phyloP scores from a whole-genome alignment of 2,888 invertebrate genomes.

The Ophion ellenae region DNA sequence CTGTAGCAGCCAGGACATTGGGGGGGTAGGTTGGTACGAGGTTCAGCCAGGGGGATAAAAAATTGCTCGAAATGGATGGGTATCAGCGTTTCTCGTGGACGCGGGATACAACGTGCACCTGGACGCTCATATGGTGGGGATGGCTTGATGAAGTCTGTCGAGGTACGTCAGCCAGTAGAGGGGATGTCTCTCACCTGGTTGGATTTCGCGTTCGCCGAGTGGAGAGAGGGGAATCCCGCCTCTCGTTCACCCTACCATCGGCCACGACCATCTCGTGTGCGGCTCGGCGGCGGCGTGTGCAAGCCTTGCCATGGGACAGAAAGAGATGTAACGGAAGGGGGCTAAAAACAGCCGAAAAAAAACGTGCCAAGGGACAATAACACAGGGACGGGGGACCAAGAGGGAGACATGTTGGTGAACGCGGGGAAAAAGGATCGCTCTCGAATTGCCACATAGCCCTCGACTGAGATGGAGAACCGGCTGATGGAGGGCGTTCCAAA shows the following conservation, averaged over 20 bases:
- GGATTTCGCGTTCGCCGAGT: constrained; percentile 30
- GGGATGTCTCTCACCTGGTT: constrained; percentile 54
- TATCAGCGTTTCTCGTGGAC: constrained; percentile 35
- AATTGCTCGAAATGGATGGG: constrained; percentile 39
- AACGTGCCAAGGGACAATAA: not conserved
- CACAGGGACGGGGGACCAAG: constrained; percentile 2
- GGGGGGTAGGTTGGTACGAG: constrained; percentile 20
- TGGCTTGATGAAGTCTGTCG: constrained; percentile 59
- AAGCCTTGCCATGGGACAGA: constrained; percentile 3
- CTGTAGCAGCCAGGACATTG: constrained; percentile 38
- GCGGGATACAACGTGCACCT: constrained; percentile 52
- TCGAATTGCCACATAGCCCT: not conserved
- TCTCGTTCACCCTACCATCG: constrained; percentile 6
- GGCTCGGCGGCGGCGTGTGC: not conserved
- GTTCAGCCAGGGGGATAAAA: not conserved
- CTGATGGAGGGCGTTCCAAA: constrained; percentile 60
- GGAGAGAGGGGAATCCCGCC: constrained; percentile 35
- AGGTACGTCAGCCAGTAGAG: constrained; percentile 28
- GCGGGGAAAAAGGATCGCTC: constrained; percentile 33
- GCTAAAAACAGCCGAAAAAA: not conserved
- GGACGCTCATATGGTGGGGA: constrained; percentile 40
- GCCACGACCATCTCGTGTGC: constrained; percentile 41
- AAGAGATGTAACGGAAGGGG: constrained; percentile 32
- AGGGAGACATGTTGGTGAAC: constrained; percentile 48
- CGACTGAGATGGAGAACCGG: not conserved